phyloP scores from a whole-genome alignment of 2,888 invertebrate genomes.

The Campopleginae sp. region DNA sequence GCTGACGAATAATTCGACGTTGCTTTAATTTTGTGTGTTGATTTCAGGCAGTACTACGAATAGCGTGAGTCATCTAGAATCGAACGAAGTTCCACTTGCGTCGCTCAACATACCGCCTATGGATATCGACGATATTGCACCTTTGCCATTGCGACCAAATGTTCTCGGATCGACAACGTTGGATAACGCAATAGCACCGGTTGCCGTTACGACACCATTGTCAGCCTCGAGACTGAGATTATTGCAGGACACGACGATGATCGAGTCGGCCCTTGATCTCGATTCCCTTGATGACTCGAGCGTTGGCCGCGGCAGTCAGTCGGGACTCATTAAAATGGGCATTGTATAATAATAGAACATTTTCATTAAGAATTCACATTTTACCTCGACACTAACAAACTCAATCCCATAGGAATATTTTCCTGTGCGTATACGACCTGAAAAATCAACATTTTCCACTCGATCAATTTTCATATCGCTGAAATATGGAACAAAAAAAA shows the following conservation, averaged over 20 bases:
- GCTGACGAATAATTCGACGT: neutral
- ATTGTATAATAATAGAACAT: constrained; percentile 80
- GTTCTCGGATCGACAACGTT: constrained; percentile 75
- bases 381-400: neutral
- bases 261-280: constrained; percentile 94
- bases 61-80: constrained; percentile 88
- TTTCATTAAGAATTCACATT: neutral
- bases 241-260: constrained; percentile 95
- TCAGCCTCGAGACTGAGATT: constrained; percentile 90
- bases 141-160: constrained; percentile 82
- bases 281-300: constrained; percentile 93
- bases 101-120: constrained; percentile 84
- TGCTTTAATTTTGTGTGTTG: constrained; percentile 64
- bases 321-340: constrained; percentile 87
- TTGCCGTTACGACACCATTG: constrained; percentile 80
- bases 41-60: constrained; percentile 88
- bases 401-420: neutral
- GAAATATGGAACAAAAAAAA: neutral
- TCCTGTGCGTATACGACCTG: neutral
- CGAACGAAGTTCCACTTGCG: constrained; percentile 88
- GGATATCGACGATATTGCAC: constrained; percentile 83
- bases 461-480: neutral
- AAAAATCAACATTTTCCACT: neutral
- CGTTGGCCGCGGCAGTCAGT: constrained; percentile 89
- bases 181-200: constrained; percentile 77